Percentiles rank a stretch among this genome's conserved stretches.
Conservation (phyloP, 1,140 invertebrate species). For the Alviniconcha marisindica region DNA sequence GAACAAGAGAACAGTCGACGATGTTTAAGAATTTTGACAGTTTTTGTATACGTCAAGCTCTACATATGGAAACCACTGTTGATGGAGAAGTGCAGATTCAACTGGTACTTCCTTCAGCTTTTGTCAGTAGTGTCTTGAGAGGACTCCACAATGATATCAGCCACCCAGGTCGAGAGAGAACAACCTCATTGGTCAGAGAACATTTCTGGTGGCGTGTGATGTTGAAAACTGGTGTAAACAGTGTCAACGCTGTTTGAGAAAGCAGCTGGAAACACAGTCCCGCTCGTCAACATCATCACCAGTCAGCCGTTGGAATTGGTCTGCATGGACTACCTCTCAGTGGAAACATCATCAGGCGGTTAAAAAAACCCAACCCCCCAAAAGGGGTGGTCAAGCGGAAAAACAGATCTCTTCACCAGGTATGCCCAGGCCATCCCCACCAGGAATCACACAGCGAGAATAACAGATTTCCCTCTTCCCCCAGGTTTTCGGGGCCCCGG, state of each 20-base stretch:
- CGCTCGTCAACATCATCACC: conserved; percentile 35
- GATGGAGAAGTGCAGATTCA: not conserved
- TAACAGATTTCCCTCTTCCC: no score
- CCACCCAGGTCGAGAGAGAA: conserved; percentile 43
- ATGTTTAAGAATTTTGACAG: no score
- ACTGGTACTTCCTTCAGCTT: conserved; percentile 8
- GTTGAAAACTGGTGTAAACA: conserved; percentile 17
- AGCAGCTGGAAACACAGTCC: not conserved
- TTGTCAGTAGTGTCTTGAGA: not conserved
- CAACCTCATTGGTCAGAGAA: conserved; percentile 2
- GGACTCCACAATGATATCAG: conserved; percentile 42
- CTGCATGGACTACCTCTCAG: conserved; percentile 40
- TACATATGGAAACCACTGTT: not conserved
- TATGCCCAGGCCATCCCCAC: conserved; percentile 71
- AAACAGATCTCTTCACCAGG: conserved; percentile 74
- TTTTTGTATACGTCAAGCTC: no score
- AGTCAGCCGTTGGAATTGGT: conserved; percentile 37
- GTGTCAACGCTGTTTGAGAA: not conserved
- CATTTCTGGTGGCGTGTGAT: conserved; percentile 45
- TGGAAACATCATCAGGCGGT: conserved; percentile 38
- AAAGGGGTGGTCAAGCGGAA: no score
- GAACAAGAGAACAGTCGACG: no score
- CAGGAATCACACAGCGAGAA: no score
- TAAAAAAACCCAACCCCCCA: no score
- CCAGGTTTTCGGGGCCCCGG: no score